Evolutionary conservation across 37 sponge, comb jelly and placozoan genomes (phyloP), one percentile per base, ranked within the genome.

Genomic region (Ianthella basta): DNA sequence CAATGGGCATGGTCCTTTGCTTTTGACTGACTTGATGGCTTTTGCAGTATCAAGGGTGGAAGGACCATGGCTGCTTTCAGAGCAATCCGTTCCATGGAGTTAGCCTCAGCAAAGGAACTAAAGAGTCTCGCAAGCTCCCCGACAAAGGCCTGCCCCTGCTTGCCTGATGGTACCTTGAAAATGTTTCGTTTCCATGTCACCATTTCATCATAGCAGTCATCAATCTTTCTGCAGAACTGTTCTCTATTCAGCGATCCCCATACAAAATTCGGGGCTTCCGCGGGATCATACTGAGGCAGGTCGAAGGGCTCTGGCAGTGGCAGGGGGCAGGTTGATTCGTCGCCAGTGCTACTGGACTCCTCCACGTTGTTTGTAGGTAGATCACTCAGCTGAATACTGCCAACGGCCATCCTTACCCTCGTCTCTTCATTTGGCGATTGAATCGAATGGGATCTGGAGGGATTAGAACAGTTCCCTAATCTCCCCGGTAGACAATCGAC

Each of bases 121-220:
- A 24, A 66, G 29, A 66, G 29, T 66, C 29, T 66, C 25, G 68
- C 68, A n/a, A 66, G 23, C 23, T 66, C 29, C 29, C n/a, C 23
- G 19, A 66, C 68, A 66, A 66, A 66, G 27, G 25, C 27, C 68
- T 66, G 68, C 27, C 68, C 68, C 68, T 66, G 68, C 29, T n/a
- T 66, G n/a, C n/a, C n/a, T n/a, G 68, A 66, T 66, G 68, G 68
- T 66, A 66, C 27, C 29, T 66, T 66, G 29, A 66, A 66, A 66
- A 66, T n/a, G 68, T 66, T 66, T 66, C 68, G 15, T n/a, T n/a
- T 66, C 68, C 68, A 66, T n/a, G 68, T 66, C 68, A 66, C 27
- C 68, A 66, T 66, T 66, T 66, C 68, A 66, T 66, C 68, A 66
- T 66, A 66, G 68, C 68, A 66, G 29, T 66, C 27, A 23, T 66